A percentile compares a stretch with the other conserved stretches of the same genome.
These are phyloP conservation scores for Nephrotoma guestfalica DNA, from an alignment of 2,888 invertebrate genomes.

Conservation along the genomic window DNA sequence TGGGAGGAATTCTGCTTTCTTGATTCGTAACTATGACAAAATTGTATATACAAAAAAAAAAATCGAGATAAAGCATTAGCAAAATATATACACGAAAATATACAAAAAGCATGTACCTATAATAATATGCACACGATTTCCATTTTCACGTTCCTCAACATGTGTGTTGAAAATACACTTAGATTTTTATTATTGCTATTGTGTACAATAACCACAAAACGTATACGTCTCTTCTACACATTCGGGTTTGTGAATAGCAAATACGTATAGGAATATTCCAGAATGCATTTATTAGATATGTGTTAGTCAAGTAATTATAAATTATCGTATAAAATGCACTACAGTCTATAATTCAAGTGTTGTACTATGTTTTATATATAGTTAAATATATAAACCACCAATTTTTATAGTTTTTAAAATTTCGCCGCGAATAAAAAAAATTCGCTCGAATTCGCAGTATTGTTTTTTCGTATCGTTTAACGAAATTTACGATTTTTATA, in stretches of 20 bases:
- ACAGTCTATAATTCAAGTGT: background rate
- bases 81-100: background rate
- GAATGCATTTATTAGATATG: background rate
- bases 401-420: background rate
- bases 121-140: background rate
- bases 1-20: background rate
- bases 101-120: background rate
- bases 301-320: background rate
- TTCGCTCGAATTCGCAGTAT: background rate
- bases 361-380: background rate
- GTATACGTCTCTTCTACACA: background rate
- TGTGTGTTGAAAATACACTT: background rate
- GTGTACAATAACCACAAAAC: background rate
- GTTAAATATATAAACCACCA: background rate
- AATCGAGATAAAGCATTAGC: background rate
- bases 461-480: background rate
- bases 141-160: background rate
- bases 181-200: background rate
- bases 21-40: background rate
- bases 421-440: background rate
- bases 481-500: background rate
- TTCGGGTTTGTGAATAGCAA: background rate
- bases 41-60: background rate
- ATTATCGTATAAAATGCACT: background rate
- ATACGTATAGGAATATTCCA: background rate